A percentile compares a stretch with the other conserved stretches of the same genome.
These are phyloP conservation scores for Aphaenogaster floridana DNA, from an alignment of 1,140 invertebrate genomes.

Conservation along the genomic window DNA sequence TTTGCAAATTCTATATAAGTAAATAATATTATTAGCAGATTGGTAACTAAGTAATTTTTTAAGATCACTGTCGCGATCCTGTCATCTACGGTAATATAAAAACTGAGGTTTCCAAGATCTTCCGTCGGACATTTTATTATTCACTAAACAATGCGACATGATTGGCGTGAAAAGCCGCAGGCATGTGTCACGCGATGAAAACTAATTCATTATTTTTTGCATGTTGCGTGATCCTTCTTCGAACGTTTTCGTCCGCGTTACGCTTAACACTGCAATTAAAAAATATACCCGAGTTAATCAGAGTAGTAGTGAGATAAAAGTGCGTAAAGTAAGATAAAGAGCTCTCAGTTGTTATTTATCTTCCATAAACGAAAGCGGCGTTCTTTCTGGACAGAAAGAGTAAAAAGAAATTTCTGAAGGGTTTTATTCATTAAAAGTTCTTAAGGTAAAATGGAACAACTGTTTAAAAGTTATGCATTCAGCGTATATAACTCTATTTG, in stretches of 20 bases:
- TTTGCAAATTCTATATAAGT: neutral
- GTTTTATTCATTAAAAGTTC: neutral
- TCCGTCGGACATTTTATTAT: conserved; percentile 20
- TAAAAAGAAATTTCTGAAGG: neutral
- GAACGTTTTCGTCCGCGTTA: neutral
- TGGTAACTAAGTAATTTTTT: neutral
- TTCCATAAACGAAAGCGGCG: neutral
- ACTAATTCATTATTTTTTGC: conserved; percentile 26
- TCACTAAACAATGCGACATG: neutral
- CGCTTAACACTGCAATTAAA: neutral
- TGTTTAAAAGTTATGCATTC: neutral
- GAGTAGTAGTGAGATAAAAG: neutral
- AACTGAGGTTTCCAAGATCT: conserved; percentile 1
- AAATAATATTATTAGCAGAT: neutral
- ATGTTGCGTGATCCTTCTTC: conserved; percentile 23
- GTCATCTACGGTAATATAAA: neutral
- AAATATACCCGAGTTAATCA: neutral
- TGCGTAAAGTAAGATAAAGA: neutral
- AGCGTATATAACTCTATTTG: conserved; percentile 1
- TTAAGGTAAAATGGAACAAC: neutral
- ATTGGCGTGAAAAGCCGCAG: neutral
- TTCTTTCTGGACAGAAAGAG: neutral
- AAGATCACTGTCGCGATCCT: neutral
- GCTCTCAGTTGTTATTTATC: conserved; percentile 3
- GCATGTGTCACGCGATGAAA: conserved; percentile 24